Evolutionary conservation across 2,888 invertebrate species (phyloP).

Genomic region (Diabrotica balteata): DNA sequence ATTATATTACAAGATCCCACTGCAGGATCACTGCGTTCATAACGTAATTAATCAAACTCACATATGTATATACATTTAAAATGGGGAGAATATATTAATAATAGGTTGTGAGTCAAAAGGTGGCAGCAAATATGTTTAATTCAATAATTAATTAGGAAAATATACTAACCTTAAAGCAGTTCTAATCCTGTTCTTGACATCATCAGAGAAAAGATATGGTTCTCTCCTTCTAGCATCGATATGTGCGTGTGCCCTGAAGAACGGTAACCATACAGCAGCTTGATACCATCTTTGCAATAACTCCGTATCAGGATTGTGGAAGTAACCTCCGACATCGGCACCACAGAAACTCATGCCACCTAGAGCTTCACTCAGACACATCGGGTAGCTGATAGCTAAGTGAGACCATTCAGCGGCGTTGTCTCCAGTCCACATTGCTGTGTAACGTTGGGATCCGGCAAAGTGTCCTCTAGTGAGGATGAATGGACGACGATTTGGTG

Average conservation of each 20-base stretch:
- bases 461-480: conserved; percentile 90
- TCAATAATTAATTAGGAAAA: no score
- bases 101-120: no score
- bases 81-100: no score
- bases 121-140: no score
- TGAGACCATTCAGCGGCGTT: conserved; percentile 96
- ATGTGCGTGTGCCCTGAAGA: conserved; percentile 96
- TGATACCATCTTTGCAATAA: conserved; percentile 87
- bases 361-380: conserved; percentile 88
- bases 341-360: conserved; percentile 92
- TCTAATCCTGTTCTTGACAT: conserved; percentile 74
- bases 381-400: conserved; percentile 84
- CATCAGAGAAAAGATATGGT: conserved; percentile 89
- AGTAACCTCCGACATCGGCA: conserved; percentile 98
- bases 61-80: no score
- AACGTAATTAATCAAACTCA: no score
- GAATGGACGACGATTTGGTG: conserved; percentile 82
- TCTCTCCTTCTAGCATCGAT: conserved; percentile 96
- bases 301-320: conserved; percentile 92
- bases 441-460: conserved; percentile 89
- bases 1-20: no score
- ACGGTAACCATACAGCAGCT: conserved; percentile 92
- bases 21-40: no score
- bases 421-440: conserved; percentile 98
- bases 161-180: conserved; percentile 70